Conservation (phyloP, 2,797 vertebrate species). For the Macropodus opercularis region DNA sequence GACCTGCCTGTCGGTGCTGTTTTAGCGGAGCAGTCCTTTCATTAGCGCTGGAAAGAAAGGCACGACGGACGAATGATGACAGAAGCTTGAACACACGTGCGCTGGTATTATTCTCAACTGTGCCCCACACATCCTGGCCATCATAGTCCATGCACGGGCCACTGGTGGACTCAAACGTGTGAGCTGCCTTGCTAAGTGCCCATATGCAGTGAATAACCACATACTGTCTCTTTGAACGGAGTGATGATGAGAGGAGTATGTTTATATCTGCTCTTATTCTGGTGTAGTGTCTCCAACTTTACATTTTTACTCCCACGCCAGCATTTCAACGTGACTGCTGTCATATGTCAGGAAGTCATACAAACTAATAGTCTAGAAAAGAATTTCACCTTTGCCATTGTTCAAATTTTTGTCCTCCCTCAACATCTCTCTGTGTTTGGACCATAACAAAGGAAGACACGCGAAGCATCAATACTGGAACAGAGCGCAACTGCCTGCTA, state of each 20-base stretch:
- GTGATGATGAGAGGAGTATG: not conserved
- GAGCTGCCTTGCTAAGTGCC: conserved; percentile 15
- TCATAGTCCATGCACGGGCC: conserved; percentile 56
- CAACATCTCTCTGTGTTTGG: conserved; percentile 10
- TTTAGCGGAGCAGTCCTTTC: conserved; percentile 53
- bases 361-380: too few species aligned
- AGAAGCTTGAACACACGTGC: conserved; percentile 29
- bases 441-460: conserved; percentile 8
- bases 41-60: conserved; percentile 54
- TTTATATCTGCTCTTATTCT: not conserved
- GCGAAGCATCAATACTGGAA: conserved; percentile 15
- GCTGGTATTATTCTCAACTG: conserved; percentile 46
- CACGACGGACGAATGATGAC: conserved; percentile 34
- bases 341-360: too few species aligned
- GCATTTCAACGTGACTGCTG: not conserved
- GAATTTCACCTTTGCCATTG: conserved; percentile 2
- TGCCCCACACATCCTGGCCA: conserved; percentile 57
- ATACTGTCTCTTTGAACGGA: conserved; percentile 11
- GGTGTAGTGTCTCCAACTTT: not conserved
- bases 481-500: conserved; percentile 29
- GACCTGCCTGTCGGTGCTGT: conserved; percentile 51
- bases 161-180: conserved; percentile 60
- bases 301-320: not conserved
- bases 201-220: too few species aligned
- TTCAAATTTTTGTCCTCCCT: not conserved